phyloP scores from a whole-genome alignment of 2,888 invertebrate genomes.

The Bugulina stolonifera region DNA sequence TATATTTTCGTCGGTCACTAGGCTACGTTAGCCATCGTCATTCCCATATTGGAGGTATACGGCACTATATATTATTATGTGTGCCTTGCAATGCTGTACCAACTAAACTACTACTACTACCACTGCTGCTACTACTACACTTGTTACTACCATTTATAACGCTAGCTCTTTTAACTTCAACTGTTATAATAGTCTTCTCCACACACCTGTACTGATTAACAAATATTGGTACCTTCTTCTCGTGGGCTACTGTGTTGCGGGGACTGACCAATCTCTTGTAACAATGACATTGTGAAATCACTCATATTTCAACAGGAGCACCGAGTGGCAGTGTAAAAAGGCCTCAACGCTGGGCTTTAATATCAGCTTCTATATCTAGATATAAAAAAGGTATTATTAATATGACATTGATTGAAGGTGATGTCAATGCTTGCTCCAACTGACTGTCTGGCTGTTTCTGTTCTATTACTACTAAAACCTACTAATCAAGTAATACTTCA shows the following conservation, averaged over 20 bases:
- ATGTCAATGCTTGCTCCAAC: not conserved
- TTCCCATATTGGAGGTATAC: not conserved
- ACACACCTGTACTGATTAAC: too few species aligned
- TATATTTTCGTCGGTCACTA: not conserved
- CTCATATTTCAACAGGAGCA: not conserved
- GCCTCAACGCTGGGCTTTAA: slow-evolving; percentile 21
- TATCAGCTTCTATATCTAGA: slow-evolving; percentile 17
- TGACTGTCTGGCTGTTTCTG: not conserved
- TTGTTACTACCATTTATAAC: not conserved
- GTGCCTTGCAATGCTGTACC: not conserved
- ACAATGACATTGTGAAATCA: too few species aligned
- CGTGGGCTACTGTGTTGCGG: too few species aligned
- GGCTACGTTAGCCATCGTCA: not conserved
- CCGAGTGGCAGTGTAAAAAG: not conserved
- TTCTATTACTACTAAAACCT: not conserved
- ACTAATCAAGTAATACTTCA: too few species aligned
- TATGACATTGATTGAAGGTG: not conserved
- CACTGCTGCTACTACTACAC: not conserved
- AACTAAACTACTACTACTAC: not conserved
- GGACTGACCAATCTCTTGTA: too few species aligned
- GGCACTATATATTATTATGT: too few species aligned
- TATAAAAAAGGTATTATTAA: not conserved
- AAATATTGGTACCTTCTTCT: too few species aligned
- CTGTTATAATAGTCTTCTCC: too few species aligned
- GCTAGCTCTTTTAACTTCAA: not conserved